Conservation (phyloP, 1,140 invertebrate species). For the Scaptodrosophila lebanonensis region DNA sequence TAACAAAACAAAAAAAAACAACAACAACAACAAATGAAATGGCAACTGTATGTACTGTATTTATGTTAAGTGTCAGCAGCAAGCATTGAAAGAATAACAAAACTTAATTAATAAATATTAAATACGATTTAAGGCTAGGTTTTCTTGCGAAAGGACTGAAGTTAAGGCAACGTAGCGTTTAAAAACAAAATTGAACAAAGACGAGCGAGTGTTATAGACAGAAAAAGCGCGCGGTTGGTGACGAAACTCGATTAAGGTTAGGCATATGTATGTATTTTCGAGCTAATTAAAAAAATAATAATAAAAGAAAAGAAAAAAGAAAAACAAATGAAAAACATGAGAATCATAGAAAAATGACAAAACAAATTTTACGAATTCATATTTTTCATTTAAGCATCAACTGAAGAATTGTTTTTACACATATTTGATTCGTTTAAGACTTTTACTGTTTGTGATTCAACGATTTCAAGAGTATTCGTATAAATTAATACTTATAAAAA, state of each 20-base stretch:
- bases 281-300: constrained; percentile 41
- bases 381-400: no score
- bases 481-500: constrained; percentile 11
- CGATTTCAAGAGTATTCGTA: constrained; percentile 11
- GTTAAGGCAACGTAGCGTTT: constrained; percentile 75
- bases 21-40: not conserved
- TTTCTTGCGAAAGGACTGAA: constrained; percentile 74
- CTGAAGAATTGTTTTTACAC: constrained; percentile 57
- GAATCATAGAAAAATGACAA: constrained; percentile 8
- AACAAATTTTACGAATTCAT: constrained; percentile 16
- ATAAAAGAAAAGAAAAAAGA: constrained; percentile 11
- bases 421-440: constrained; percentile 65
- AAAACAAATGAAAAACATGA: constrained; percentile 1
- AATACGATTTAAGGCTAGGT: constrained; percentile 68
- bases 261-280: constrained; percentile 59
- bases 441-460: constrained; percentile 70
- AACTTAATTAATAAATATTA: constrained; percentile 39
- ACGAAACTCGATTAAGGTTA: constrained; percentile 66
- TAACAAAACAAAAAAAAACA: constrained; percentile 26
- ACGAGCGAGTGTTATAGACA: constrained; percentile 66
- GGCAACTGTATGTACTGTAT: constrained; percentile 58
- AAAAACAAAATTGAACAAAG: constrained; percentile 68
- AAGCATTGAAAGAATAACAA: constrained; percentile 32
- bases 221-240: constrained; percentile 36
- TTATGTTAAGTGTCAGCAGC: constrained; percentile 64